Percentiles rank a stretch among this genome's conserved stretches.
phyloP scores from a whole-genome alignment of 2,797 vertebrate species.

The Gobionotothen gibberifrons region DNA sequence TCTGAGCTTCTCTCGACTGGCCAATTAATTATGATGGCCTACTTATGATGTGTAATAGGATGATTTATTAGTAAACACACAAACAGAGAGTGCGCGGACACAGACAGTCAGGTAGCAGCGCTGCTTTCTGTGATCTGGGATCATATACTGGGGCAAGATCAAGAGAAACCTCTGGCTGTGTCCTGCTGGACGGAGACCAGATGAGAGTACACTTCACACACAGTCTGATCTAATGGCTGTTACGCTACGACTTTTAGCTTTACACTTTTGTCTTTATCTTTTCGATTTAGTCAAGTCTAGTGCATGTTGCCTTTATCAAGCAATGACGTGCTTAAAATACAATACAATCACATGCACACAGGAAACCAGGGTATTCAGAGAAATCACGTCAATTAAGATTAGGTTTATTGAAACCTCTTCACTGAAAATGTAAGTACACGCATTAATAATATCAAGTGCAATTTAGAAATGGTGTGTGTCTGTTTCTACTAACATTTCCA shows the following conservation, averaged over 20 bases:
- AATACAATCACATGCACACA: neutral
- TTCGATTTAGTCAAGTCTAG: neutral
- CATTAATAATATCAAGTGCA: too few relatives aligned
- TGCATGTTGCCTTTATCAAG: neutral
- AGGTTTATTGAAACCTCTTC: neutral
- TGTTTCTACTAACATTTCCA: neutral
- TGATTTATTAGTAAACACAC: slow-evolving; percentile 89
- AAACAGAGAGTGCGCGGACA: slow-evolving; percentile 77
- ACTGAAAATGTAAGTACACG: neutral
- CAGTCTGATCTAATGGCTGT: slow-evolving; percentile 1
- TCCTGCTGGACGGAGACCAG: slow-evolving; percentile 56
- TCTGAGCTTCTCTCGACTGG: slow-evolving; percentile 84
- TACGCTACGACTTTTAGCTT: neutral
- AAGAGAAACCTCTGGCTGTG: slow-evolving; percentile 75
- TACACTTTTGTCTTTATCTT: neutral
- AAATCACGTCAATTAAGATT: neutral
- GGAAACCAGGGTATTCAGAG: slow-evolving; percentile 2
- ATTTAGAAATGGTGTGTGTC: neutral
- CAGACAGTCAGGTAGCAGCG: slow-evolving; percentile 69
- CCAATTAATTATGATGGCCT: slow-evolving; percentile 90
- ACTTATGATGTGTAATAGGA: slow-evolving; percentile 89
- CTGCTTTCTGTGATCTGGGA: slow-evolving; percentile 58
- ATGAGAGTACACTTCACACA: slow-evolving; percentile 22
- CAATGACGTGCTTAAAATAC: neutral
- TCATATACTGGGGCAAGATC: slow-evolving; percentile 74